Conservation (phyloP, 2,113 vertebrate genomes). For the Coptodon rendalli region DNA sequence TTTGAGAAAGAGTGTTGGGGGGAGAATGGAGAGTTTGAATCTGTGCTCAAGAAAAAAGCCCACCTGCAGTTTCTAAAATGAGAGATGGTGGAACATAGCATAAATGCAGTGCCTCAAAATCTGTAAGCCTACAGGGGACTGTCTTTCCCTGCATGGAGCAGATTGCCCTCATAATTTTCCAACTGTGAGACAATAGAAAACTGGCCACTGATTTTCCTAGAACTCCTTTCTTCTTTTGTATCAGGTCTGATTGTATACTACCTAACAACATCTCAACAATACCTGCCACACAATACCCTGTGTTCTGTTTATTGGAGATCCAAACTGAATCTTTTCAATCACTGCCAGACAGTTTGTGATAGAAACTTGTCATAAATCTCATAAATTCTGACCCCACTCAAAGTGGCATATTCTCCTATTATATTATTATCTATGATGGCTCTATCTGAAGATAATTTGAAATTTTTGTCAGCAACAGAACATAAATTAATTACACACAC, state of each 20-base stretch:
- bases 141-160: slow-evolving; percentile 42
- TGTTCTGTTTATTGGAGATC: background rate
- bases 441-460: background rate
- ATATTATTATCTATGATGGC: background rate
- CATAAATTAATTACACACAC: background rate
- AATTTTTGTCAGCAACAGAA: background rate
- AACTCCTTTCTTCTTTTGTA: background rate
- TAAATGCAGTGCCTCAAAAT: slow-evolving; percentile 41
- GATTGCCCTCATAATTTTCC: slow-evolving; percentile 59
- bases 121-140: slow-evolving; percentile 48
- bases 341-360: background rate
- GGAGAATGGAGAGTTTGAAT: background rate
- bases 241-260: slow-evolving; percentile 14
- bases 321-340: background rate
- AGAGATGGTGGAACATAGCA: slow-evolving; percentile 35
- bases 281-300: background rate
- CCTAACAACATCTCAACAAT: background rate
- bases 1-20: background rate
- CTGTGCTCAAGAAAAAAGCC: slow-evolving; percentile 7
- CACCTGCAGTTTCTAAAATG: slow-evolving; percentile 51
- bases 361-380: background rate
- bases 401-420: background rate
- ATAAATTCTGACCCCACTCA: background rate
- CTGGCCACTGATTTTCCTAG: slow-evolving; percentile 23
- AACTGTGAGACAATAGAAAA: slow-evolving; percentile 45